Percentiles rank a stretch among this genome's conserved stretches.
phyloP scores from a whole-genome alignment of 2,888 invertebrate genomes.

The Drosophila aldrichi region DNA sequence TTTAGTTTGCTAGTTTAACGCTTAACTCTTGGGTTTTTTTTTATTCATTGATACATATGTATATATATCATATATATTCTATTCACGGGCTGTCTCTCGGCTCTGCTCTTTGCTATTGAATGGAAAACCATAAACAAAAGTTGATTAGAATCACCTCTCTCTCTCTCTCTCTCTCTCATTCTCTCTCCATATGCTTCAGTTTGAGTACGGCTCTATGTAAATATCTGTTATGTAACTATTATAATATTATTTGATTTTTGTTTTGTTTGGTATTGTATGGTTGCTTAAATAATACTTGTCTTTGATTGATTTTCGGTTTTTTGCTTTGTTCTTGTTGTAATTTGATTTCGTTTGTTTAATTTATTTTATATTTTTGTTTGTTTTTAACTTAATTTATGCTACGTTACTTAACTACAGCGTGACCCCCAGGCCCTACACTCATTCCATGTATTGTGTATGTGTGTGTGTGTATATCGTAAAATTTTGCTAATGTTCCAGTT shows the following conservation, averaged over 20 bases:
- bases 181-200: no score
- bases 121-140: conserved; percentile 21
- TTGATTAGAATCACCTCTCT: conserved; percentile 38
- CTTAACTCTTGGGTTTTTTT: conserved; percentile 38
- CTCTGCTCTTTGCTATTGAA: conserved; percentile 19
- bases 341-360: conserved; percentile 50
- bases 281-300: conserved; percentile 82
- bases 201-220: conserved; percentile 39
- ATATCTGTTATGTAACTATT: conserved; percentile 50
- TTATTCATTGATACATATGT: conserved; percentile 18
- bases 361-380: conserved; percentile 11
- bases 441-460: conserved; percentile 21
- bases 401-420: conserved; percentile 48
- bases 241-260: background rate
- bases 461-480: conserved; percentile 37
- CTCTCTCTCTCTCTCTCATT: no score
- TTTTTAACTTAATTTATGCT: conserved; percentile 51
- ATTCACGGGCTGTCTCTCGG: conserved; percentile 9
- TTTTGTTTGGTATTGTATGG: conserved; percentile 45
- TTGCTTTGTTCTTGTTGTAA: conserved; percentile 59
- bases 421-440: conserved; percentile 35
- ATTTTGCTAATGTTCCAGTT: conserved; percentile 66
- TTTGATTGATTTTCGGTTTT: conserved; percentile 84
- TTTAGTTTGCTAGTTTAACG: conserved; percentile 56
- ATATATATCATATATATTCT: background rate